Base-by-base conservation (phyloP, 2,113 vertebrate genomes). In the Danionella cerebrum region DNA sequence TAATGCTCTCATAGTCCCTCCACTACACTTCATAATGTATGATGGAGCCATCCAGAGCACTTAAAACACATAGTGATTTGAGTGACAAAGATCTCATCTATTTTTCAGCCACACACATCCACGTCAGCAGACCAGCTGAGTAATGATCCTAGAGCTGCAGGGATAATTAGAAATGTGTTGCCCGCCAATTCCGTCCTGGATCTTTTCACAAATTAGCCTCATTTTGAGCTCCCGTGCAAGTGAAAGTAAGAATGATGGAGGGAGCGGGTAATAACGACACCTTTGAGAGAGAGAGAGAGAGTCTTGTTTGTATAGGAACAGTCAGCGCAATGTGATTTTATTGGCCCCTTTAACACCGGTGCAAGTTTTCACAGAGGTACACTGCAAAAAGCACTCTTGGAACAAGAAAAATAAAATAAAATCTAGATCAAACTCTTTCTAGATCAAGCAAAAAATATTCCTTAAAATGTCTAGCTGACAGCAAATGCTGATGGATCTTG, bases 41-140 rank as follows among this genome's bases (percentile, higher is more conserved):
- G 83, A 70, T 65, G 78, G 82, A 83, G 77, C 85, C 84, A 83
- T 83, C 77, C 71, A 83, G 82, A 86, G 83, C 81, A 82, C 84
- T 84, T 85, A 85, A 80, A 86, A 83, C 81, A 80, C 82, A 79
- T 80, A 82, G 78, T 81, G 76, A 82, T 87, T 85, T 86, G 84
- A 86, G 86, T 84, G 83, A 87, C 86, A 88, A 88, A 87, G 83
- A 85, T 82, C 84, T 88, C 86, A 88, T 89, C 83, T 82, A 84
- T 88, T 86, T 85, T 86, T 86, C 76, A 88, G 82, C 81, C 75
- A 77, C 80, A 79, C 82, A 38, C 11, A 33, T 33, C 9, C 5
- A 24, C 27, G 57, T 51, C 53, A 55, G 48, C 48, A 52, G 35
- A 63, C 33, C 38, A 47, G 54, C 63, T 66, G 59, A 66, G 71